Evolutionary conservation across 2,113 vertebrate genomes (phyloP).

Genomic region (Suncus etruscus): DNA sequence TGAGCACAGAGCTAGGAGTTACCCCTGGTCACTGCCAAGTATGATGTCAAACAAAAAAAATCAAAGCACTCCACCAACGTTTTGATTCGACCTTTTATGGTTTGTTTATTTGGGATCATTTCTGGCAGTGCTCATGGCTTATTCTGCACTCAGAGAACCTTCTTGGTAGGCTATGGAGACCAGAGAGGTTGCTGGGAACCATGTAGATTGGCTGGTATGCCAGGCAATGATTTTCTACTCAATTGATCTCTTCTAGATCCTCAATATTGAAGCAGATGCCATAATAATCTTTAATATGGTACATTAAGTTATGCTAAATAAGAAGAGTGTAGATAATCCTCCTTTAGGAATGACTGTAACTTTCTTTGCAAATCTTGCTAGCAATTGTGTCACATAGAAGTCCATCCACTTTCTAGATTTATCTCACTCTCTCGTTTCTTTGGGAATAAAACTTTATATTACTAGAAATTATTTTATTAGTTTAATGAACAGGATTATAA

Average conservation of each 20-base stretch:
- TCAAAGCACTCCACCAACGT: not conserved
- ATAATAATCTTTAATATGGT: slow-evolving; percentile 51
- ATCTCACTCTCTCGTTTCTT: slow-evolving; percentile 19
- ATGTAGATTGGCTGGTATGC: no score
- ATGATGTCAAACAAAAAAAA: not conserved
- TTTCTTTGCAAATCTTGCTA: slow-evolving; percentile 12
- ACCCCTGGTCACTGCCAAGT: no score
- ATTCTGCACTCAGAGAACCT: no score
- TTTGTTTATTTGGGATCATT: no score
- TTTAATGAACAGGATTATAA: not conserved
- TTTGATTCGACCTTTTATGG: slow-evolving; percentile 1
- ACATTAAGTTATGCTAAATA: not conserved
- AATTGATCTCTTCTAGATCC: slow-evolving; percentile 1
- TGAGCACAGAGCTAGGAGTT: no score
- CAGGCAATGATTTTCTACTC: not conserved
- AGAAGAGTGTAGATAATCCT: slow-evolving; percentile 6
- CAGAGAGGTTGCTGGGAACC: no score
- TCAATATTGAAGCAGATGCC: not conserved
- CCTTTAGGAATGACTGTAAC: not conserved
- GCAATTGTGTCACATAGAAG: not conserved
- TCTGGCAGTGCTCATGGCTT: no score
- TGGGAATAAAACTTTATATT: slow-evolving; percentile 2
- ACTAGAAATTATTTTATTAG: not conserved
- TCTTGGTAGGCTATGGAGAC: no score
- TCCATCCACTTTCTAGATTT: not conserved